Evolutionary conservation across 2,113 vertebrate genomes (phyloP).

Genomic region (Oreochromis niloticus): DNA sequence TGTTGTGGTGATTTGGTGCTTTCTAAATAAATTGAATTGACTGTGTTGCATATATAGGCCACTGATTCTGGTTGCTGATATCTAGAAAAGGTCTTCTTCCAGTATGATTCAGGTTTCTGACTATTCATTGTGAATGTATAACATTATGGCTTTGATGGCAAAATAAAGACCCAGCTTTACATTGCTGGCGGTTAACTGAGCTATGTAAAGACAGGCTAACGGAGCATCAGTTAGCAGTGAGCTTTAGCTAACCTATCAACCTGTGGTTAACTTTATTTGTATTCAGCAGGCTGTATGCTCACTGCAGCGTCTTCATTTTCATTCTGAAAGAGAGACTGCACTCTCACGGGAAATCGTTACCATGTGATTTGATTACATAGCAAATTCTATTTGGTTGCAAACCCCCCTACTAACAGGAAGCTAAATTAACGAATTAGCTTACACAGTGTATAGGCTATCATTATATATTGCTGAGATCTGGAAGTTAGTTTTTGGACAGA

Average conservation of each 20-base stretch:
- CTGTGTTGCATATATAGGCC: not conserved
- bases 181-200: not conserved
- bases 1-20: not conserved
- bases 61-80: not conserved
- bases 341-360: not conserved
- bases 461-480: not conserved
- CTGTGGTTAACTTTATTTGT: not conserved
- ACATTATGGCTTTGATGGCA: not conserved
- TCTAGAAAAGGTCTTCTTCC: not conserved
- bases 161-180: not conserved
- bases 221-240: not conserved
- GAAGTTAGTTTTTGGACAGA: not conserved
- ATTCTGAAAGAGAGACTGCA: not conserved
- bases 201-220: not conserved
- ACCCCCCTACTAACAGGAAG: not conserved
- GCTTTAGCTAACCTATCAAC: not conserved
- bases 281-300: not conserved
- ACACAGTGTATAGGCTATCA: not conserved
- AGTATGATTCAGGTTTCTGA: not conserved
- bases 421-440: not conserved
- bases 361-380: not conserved
- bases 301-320: not conserved
- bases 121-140: fast-evolving
- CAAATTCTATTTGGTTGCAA: not conserved
- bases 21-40: not conserved